These are phyloP conservation scores for Chrysochloris asiatica DNA, from an alignment of 2,113 vertebrate genomes.

Conservation along the genomic window DNA sequence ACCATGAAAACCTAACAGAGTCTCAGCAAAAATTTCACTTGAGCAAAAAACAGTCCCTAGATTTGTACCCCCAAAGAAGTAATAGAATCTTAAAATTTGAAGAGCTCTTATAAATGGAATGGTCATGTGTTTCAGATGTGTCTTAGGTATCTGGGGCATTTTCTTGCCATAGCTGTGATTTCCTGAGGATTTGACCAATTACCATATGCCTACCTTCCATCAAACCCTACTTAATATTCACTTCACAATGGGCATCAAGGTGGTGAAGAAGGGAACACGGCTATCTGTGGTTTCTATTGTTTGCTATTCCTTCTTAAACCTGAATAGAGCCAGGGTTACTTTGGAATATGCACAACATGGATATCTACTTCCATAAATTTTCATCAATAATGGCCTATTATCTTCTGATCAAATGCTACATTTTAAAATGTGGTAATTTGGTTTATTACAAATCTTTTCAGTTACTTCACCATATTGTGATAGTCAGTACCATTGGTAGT, in stretches of 20 bases:
- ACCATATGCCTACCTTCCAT: neutral
- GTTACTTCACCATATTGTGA: neutral
- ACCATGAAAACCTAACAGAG: neutral
- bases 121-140: neutral
- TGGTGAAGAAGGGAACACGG: neutral
- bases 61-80: neutral
- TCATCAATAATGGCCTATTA: neutral
- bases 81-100: neutral
- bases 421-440: too few species aligned
- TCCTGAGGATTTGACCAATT: neutral
- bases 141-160: neutral
- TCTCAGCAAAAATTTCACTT: neutral
- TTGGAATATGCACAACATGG: neutral
- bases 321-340: neutral
- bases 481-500: neutral
- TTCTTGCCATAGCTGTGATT: neutral
- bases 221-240: neutral
- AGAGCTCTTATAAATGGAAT: neutral
- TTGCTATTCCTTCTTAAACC: neutral
- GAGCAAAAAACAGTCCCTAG: neutral
- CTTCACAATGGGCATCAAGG: neutral
- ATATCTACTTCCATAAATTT: neutral
- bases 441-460: constrained; percentile 33
- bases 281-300: neutral
- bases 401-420: too few species aligned